Base-by-base conservation (phyloP, 2,113 vertebrate species). In the Brienomyrus brachyistius region DNA sequence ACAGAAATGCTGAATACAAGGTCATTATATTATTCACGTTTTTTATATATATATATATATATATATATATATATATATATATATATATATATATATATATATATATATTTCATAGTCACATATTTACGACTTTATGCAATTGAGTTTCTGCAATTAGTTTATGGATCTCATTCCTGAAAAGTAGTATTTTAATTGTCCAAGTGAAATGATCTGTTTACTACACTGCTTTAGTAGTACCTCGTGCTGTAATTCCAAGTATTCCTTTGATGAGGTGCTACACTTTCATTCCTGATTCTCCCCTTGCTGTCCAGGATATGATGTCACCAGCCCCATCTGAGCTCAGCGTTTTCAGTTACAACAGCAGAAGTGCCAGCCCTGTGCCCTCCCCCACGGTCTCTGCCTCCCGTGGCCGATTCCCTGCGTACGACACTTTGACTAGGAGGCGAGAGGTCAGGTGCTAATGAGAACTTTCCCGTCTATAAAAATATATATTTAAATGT, bases 1-100 rank as follows among this genome's bases (percentile, higher is more conserved):
- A 88, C 91, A 93, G 95, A 45, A 92, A 94, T 92, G 92, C 95
- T 0, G 96, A 96, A 2, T 95, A 90, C 89, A 96, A 95, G 95
- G 95, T 92, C 40, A 90, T 91, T 35, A 52, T 3, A 27, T 21
- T 5, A 62, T 66, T 35, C 47, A 51, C 15, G 15, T 80, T 31
- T 89, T n/a, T 48, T n/a, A n/a, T 80, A 4, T 70, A 31, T 31
- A 31, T 66, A 31, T 51, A 31, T 5, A 51, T 17, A n/a, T 80
- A 4, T 70, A 31, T 31, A 31, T 66, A 31, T 51, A 31, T 5
- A 51, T 17, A n/a, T 80, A 4, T 70, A 31, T 31, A 31, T 66
- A 31, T 51, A 31, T 5, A 51, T 17, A n/a, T n/a, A n/a, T n/a
- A n/a, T n/a, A n/a, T n/a, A n/a, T 80, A 4, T 70, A 31, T 31